These are phyloP conservation scores for Tetrapedia diversipes DNA, from an alignment of 2,888 invertebrate species.

Conservation along the genomic window DNA sequence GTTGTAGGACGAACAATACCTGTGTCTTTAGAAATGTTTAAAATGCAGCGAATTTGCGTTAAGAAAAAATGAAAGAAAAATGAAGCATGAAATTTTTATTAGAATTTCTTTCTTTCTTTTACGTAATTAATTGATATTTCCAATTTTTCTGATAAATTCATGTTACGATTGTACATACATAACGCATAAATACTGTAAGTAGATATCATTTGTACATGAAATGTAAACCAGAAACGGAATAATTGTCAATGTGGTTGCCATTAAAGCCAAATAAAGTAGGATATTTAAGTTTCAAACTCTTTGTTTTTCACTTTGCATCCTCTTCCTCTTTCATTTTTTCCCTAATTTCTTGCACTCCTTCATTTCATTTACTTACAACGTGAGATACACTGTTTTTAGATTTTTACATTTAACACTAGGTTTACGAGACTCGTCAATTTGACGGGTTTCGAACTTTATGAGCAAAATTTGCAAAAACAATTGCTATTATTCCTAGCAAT, in stretches of 20 bases:
- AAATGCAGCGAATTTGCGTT: background rate
- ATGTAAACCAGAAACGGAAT: conserved; percentile 8
- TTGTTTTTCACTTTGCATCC: background rate
- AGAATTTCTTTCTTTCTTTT: background rate
- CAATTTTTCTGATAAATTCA: conserved; percentile 1
- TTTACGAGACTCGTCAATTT: too few relatives aligned
- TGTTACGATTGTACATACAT: conserved; percentile 57
- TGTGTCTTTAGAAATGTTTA: background rate
- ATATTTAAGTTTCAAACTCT: conserved; percentile 33
- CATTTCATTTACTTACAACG: background rate
- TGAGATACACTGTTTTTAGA: too few relatives aligned
- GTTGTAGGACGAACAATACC: background rate
- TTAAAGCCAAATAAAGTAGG: conserved; percentile 66
- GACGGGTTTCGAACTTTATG: too few relatives aligned
- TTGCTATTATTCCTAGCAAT: too few relatives aligned
- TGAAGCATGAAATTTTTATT: conserved; percentile 11
- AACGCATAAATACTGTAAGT: conserved; percentile 41
- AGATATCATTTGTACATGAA: conserved; percentile 52
- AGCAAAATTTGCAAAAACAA: too few relatives aligned
- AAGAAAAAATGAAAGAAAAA: background rate
- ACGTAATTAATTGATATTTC: conserved; percentile 11
- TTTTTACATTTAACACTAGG: too few relatives aligned
- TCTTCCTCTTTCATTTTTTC: background rate
- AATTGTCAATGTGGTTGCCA: conserved; percentile 37
- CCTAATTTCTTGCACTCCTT: background rate